These are phyloP conservation scores for Thalassaphorura encarpata DNA, from an alignment of 1,140 invertebrate species.

Conservation along the genomic window DNA sequence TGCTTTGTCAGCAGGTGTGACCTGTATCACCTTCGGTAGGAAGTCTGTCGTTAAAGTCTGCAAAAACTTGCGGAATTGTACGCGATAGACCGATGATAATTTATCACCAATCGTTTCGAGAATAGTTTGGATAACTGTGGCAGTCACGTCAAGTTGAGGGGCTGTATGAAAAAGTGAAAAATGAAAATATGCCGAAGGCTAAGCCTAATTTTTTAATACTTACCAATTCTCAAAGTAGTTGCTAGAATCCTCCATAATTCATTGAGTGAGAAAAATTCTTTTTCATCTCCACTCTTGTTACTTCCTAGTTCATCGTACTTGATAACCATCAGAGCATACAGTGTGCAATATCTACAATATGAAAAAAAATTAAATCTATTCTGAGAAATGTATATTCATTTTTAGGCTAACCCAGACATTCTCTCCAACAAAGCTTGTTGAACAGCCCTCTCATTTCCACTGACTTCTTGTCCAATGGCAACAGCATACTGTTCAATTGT, in stretches of 20 bases:
- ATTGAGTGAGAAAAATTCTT: constrained; percentile 21
- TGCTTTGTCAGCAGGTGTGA: constrained; percentile 18
- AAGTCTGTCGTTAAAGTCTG: constrained; percentile 5
- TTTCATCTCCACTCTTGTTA: constrained; percentile 3
- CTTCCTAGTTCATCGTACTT: background rate
- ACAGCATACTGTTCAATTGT: constrained; percentile 18
- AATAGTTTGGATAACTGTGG: constrained; percentile 18
- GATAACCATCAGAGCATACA: constrained; percentile 29
- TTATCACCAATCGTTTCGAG: constrained; percentile 19
- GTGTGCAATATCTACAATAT: constrained; percentile 20
- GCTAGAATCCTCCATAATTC: constrained; percentile 28
- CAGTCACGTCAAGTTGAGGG: constrained; percentile 28
- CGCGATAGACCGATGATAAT: constrained; percentile 6
- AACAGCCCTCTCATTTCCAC: constrained; percentile 21
- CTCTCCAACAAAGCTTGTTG: constrained; percentile 20
- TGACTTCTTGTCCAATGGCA: constrained; percentile 14
- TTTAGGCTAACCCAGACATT: constrained; percentile 18
- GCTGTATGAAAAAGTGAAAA: constrained; percentile 8
- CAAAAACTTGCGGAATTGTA: constrained; percentile 24
- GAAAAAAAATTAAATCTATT: constrained; percentile 1
- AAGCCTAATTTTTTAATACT: background rate
- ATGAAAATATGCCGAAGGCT: background rate
- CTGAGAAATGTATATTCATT: background rate
- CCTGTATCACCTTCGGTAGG: constrained; percentile 15
- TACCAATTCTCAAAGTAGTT: constrained; percentile 22